Base-by-base conservation (phyloP, 1,140 invertebrate species). In the Sipha flava region DNA sequence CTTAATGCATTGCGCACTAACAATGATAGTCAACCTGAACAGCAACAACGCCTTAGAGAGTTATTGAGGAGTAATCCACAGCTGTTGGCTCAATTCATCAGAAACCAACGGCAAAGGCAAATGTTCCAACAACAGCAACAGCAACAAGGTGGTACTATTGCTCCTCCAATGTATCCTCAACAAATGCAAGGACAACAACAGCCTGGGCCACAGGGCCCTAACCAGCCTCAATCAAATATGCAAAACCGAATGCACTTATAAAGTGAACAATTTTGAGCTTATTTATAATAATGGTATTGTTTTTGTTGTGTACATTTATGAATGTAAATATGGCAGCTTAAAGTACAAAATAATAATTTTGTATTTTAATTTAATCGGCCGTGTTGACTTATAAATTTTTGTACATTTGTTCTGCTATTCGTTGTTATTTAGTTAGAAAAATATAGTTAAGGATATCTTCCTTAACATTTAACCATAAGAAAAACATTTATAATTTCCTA, bases 71-170 rank as follows among this genome's bases (percentile, higher is more conserved):
- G 92, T 62, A 96, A 98, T 88, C 96, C 96, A 59, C 94, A 94
- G 80, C 88, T 98, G 14, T 98, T 98, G 95, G 96, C 96, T 77
- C 95, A 95, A 66, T 97, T 98, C 84, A 95, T 98, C 75, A 96
- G 96, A 86, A 94, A 97, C 10, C 73, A 66, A 26, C 79, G 79
- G n/a, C 79, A 82, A 73, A 49, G 47, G 16, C 45, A 37, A 31
- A 64, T 70, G 40, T 66, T 54, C 23, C 66, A 72, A 40, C 75
- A 79, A 79, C 77, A 72, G 21, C 57, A 23, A 62, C 80, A 62
- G 81, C 84, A 86, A 80, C 85, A 86, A 79, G 79, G 82, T 85
- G 85, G 83, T 64, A 82, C 84, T 7, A 81, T 82, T 72, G 82
- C 83, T 47, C 85, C 86, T 37, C 86, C 86, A 26, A 87, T 86